Percentiles rank a stretch among this genome's conserved stretches.
Evolutionary conservation across 1,140 invertebrate species (phyloP).

Genomic region (Camponotus floridanus): DNA sequence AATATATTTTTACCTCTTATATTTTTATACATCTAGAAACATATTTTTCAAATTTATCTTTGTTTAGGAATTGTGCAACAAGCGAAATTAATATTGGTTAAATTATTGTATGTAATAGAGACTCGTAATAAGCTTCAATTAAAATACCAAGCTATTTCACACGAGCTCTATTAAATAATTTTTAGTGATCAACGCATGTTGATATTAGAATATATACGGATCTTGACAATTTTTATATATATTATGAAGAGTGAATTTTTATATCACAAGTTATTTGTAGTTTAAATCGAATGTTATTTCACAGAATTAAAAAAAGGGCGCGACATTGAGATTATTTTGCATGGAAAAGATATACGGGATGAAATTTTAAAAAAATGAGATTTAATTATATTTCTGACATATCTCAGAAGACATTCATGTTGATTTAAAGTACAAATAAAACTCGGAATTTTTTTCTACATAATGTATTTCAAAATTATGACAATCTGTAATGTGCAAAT

Average conservation of each 20-base stretch:
- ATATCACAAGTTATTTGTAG: too few relatives aligned
- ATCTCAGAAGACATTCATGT: too few relatives aligned
- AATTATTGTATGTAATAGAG: background rate
- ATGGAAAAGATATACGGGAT: too few relatives aligned
- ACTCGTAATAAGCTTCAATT: background rate
- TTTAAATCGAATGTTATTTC: too few relatives aligned
- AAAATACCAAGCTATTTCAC: constrained; percentile 1
- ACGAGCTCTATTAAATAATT: background rate
- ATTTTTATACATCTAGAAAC: background rate
- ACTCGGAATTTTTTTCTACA: background rate
- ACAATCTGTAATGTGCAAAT: too few relatives aligned
- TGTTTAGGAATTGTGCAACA: background rate
- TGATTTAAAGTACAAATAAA: too few relatives aligned
- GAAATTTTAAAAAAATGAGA: background rate
- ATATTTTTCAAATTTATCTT: background rate
- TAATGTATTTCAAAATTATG: background rate
- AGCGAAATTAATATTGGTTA: background rate
- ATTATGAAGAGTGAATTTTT: too few relatives aligned
- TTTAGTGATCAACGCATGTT: background rate
- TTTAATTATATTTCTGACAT: background rate
- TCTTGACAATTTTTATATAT: too few relatives aligned
- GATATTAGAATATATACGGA: too few relatives aligned
- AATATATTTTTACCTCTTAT: background rate
- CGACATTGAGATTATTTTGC: too few relatives aligned
- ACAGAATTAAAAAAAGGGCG: too few relatives aligned